These are phyloP conservation scores for Mylabris phalerata DNA, from an alignment of 1,140 invertebrate species.

Conservation along the genomic window DNA sequence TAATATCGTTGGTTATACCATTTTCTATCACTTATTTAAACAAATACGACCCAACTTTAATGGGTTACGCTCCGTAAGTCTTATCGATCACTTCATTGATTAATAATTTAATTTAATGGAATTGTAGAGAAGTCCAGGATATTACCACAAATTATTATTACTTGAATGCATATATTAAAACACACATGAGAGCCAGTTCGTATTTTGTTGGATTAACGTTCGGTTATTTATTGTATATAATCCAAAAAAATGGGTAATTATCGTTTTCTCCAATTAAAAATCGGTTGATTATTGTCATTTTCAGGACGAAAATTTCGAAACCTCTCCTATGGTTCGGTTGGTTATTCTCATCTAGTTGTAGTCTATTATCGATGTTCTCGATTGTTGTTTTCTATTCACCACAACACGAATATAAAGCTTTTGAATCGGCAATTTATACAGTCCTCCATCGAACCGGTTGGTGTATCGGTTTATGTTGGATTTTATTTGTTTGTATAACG, in stretches of 20 bases:
- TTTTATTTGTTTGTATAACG: conserved; percentile 63
- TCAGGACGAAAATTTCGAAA: conserved; percentile 46
- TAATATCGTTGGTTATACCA: conserved; percentile 53
- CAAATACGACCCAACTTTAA: conserved; percentile 56
- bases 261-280: conserved; percentile 11
- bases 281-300: conserved; percentile 19
- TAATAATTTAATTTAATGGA: conserved; percentile 17
- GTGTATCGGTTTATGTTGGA: conserved; percentile 61
- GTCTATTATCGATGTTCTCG: conserved; percentile 52
- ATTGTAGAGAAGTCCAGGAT: conserved; percentile 55
- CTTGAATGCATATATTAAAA: conserved; percentile 57
- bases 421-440: conserved; percentile 59
- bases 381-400: conserved; percentile 55
- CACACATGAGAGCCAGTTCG: conserved; percentile 60
- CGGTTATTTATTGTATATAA: conserved; percentile 55
- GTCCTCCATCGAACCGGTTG: conserved; percentile 58
- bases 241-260: conserved; percentile 52
- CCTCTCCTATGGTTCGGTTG: conserved; percentile 50
- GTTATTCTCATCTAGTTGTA: conserved; percentile 48
- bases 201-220: conserved; percentile 59
- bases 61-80: conserved; percentile 58
- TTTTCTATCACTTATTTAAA: conserved; percentile 54
- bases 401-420: conserved; percentile 48
- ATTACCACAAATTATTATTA: conserved; percentile 56
- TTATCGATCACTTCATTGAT: conserved; percentile 4